A percentile compares a stretch with the other conserved stretches of the same genome.
phyloP scores from a whole-genome alignment of 2,888 invertebrate species.

The Diarsia rubi region DNA sequence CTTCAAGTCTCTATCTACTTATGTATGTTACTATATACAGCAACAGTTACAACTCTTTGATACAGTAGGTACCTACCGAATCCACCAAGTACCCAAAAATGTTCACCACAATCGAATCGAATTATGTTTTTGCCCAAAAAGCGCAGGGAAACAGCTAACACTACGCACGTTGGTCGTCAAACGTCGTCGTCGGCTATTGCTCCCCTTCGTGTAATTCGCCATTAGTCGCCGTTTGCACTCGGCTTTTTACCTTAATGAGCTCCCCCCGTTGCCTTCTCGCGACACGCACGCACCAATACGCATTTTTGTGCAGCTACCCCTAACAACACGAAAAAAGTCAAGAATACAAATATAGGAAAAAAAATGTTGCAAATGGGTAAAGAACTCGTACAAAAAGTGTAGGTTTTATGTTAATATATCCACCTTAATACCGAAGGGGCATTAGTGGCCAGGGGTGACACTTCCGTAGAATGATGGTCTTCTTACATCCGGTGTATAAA shows the following conservation, averaged over 20 bases:
- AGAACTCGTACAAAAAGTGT: slow-evolving; percentile 50
- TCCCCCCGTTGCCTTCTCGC: slow-evolving; percentile 81
- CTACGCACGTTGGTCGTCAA: slow-evolving; percentile 67
- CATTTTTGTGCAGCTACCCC: slow-evolving; percentile 86
- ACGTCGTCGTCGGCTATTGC: slow-evolving; percentile 75
- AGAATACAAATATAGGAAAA: slow-evolving; percentile 63
- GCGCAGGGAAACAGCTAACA: slow-evolving; percentile 37
- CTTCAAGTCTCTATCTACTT: neutral
- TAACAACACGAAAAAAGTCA: slow-evolving; percentile 67
- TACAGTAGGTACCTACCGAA: neutral
- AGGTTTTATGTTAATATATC: slow-evolving; percentile 56
- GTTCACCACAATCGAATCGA: neutral
- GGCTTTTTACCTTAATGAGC: slow-evolving; percentile 91
- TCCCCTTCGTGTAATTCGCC: slow-evolving; percentile 91
- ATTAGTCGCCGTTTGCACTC: slow-evolving; percentile 90
- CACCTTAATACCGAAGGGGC: slow-evolving; percentile 57
- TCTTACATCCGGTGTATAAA: slow-evolving; percentile 67
- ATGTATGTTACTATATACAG: neutral
- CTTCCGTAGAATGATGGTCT: slow-evolving; percentile 70
- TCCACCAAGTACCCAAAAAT: neutral
- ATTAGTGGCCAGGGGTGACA: slow-evolving; percentile 66
- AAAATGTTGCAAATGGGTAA: slow-evolving; percentile 64
- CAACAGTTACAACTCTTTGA: too few relatives aligned
- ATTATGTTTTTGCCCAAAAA: slow-evolving; percentile 45
- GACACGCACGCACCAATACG: slow-evolving; percentile 84